These are phyloP conservation scores for Eira barbara DNA, from an alignment of 2,113 vertebrate genomes.

Conservation along the genomic window DNA sequence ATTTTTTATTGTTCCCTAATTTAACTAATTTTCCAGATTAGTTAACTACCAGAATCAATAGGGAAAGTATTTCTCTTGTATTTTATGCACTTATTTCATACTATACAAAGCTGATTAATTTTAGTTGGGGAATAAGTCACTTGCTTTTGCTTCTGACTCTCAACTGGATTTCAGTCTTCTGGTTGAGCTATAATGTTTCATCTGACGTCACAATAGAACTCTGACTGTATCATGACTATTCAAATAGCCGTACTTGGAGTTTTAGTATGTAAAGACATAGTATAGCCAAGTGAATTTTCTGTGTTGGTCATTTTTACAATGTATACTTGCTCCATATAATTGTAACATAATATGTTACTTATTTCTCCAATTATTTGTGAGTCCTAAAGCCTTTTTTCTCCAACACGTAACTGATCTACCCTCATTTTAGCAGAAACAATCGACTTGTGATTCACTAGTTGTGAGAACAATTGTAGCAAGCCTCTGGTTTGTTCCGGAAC, in stretches of 20 bases:
- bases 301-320: neutral
- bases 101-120: neutral
- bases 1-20: neutral
- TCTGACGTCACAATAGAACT: neutral
- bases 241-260: neutral
- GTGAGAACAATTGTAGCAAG: neutral
- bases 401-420: neutral
- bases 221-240: neutral
- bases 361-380: conserved; percentile 30
- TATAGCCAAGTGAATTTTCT: neutral
- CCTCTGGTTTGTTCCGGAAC: neutral
- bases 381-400: neutral
- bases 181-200: neutral
- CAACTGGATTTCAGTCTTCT: neutral
- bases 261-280: neutral
- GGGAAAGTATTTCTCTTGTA: neutral
- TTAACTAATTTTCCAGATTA: neutral
- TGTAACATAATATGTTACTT: neutral
- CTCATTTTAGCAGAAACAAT: neutral
- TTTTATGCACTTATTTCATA: neutral
- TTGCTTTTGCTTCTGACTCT: neutral
- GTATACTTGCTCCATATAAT: neutral
- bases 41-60: neutral
- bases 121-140: neutral
- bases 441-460: neutral